Evolutionary conservation across 2,797 vertebrate species (phyloP).

Genomic region (Heteromormyrus szaboi): DNA sequence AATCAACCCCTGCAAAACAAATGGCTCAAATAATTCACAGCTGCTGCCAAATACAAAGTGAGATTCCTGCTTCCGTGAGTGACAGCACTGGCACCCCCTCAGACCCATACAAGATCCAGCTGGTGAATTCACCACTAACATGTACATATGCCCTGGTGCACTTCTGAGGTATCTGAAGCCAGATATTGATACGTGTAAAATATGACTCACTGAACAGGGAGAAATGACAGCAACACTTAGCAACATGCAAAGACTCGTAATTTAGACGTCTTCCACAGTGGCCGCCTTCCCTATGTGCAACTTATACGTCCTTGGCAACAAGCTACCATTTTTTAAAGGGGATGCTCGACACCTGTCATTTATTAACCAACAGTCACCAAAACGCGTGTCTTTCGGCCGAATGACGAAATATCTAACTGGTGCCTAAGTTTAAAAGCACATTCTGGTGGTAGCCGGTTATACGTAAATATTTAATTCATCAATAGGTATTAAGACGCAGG

Average conservation of each 20-base stretch:
- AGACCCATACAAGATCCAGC: background rate
- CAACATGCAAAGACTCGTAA: background rate
- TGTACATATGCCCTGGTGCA: background rate
- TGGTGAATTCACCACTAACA: background rate
- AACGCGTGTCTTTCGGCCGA: background rate
- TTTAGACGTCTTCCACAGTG: background rate
- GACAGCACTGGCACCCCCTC: background rate
- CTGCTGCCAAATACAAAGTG: background rate
- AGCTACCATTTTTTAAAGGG: background rate
- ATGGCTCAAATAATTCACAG: background rate
- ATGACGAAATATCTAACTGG: background rate
- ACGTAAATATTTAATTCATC: background rate
- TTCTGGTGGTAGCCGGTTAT: background rate
- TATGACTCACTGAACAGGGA: background rate
- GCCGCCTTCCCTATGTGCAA: background rate
- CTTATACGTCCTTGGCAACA: background rate
- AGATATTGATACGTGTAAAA: background rate
- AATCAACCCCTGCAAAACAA: background rate
- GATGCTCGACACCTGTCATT: background rate
- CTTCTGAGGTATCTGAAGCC: background rate
- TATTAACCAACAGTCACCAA: background rate
- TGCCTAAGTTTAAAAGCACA: background rate
- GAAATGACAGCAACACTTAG: background rate
- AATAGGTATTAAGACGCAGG: background rate
- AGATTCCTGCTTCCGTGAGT: background rate